Base-by-base conservation (phyloP, 2,113 vertebrate species). In the Ammospiza nelsoni region DNA sequence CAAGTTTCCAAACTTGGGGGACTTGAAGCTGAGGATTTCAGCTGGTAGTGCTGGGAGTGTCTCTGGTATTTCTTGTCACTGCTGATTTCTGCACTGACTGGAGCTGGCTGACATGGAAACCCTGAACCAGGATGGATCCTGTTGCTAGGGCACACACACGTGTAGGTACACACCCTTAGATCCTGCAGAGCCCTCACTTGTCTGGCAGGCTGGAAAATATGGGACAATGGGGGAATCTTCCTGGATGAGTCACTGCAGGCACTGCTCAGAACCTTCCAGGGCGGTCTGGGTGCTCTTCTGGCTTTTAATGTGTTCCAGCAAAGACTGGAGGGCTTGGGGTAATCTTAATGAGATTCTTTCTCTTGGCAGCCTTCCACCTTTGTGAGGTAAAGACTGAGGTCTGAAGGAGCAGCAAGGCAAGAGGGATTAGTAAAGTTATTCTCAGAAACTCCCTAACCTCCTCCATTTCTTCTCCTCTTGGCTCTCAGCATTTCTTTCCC, bases 201-300 rank as follows among this genome's bases (percentile, higher is more conserved):
- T 92, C 94, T 76, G 46, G 71, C 48, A 94, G 79, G 82, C 87
- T 93, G 94, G 94, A 96, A 93, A 83, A 71, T 78, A 52, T 8
- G 81, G 93, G 95, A 95, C 94, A 96, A 89, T 49, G 55, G 35
- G 95, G 72, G 91, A 94, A 79, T 95, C 92, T 94, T 76, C 91
- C 72, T 25, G 33, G 39, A 37, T 97, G 97, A 98, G 90, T 98
- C 97, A 97, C 71, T 82, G 61, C 52, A 33, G 57, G 80, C 63
- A 10, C 48, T 41, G 22, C 75, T 82, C 29, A 24, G 76, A 89
- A 62, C 79, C 69, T 91, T 54, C 75, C 92, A 85, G 82, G 74
- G 65, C 78, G 25, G 43, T 80, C 84, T 90, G 95, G 84, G 43
- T 44, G 73, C 54, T 90, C 86, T 91, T 77, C 68, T 88, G 84